Base-by-base conservation (phyloP, 2,113 vertebrate genomes). In the Protobothrops flavoviridis region DNA sequence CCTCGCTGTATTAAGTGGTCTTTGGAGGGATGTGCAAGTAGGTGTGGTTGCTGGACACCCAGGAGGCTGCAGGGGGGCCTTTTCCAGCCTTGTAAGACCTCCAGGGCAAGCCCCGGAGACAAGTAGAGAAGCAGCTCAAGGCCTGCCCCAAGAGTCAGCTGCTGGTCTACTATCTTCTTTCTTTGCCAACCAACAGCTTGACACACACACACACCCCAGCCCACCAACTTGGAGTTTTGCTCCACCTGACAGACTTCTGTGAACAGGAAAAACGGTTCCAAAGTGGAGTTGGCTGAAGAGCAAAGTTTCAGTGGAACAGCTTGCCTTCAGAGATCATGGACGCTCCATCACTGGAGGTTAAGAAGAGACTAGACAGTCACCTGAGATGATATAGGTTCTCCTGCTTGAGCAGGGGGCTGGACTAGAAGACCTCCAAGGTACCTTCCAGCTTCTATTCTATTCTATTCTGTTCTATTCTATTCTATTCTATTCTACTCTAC, bases 141-240 rank as follows among this genome's bases (percentile, higher is more conserved):
- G 64, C 29, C 5, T 33, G n/a, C 13, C n/a, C 64, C 12, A 5
- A 33, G 69, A 9, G 69, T 33, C 69, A 39, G 69, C 33, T 20
- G 69, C 6, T 81, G 33, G 8, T 9, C 33, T 39, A 8, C 69
- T 15, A 81, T 39, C 69, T 39, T 39, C 69, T 21, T 6, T 21
- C 69, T 81, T 81, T 81, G n/a, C 15, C n/a, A 20, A 3, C 69
- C 69, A 17, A 39, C 13, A 39, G n/a, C 13, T 74, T 33, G n/a
- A 33, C 26, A 0, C 3, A 9, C 9, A 55, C 53, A 39, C 1
- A 2, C 3, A 3, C 9, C 4, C 61, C 0, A 3, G 4, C 33
- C 33, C 5, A 2, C 29, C 33, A 50, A 9, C n/a, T 6, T 69
- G 29, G 69, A 81, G 69, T 81, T 39, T 39, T 81, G n/a, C 15